Evolutionary conservation across 2,797 vertebrate species (phyloP).

Genomic region (Phalloptychus januarius): DNA sequence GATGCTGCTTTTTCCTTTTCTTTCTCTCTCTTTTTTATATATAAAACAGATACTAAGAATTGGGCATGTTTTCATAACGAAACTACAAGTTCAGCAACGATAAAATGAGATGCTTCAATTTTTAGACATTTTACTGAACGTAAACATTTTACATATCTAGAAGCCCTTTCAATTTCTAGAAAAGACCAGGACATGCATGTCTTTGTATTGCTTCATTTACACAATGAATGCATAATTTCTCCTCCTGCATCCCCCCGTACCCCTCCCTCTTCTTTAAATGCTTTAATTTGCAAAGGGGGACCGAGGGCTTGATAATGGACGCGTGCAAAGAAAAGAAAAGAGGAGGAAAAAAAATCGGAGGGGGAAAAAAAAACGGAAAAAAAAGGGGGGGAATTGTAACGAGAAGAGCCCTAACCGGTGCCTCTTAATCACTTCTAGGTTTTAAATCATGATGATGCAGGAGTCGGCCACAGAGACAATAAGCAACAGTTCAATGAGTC

Average conservation of each 20-base stretch:
- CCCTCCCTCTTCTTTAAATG: conserved; percentile 79
- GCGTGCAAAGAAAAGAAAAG: conserved; percentile 69
- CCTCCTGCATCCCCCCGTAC: conserved; percentile 77
- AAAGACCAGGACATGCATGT: conserved; percentile 75
- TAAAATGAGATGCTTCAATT: conserved; percentile 62
- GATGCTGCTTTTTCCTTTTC: conserved; percentile 73
- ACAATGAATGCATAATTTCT: conserved; percentile 89
- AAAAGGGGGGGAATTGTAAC: conserved; percentile 77
- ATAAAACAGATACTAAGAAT: conserved; percentile 22
- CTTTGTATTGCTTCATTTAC: conserved; percentile 93
- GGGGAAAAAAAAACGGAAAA: conserved; percentile 47
- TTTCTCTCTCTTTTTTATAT: not conserved
- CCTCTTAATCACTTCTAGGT: conserved; percentile 99
- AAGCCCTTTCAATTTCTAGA: conserved; percentile 65
- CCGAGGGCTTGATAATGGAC: conserved; percentile 92
- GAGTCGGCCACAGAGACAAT: conserved; percentile 99
- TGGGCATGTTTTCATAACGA: conserved; percentile 10
- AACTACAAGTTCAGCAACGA: not conserved
- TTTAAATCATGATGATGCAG: conserved; percentile 99
- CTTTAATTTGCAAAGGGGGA: conserved; percentile 98
- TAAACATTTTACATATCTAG: conserved; percentile 75
- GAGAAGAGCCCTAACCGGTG: conserved; percentile 97
- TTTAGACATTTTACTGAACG: conserved; percentile 68
- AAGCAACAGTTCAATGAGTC: conserved; percentile 99
- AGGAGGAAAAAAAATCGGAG: conserved; percentile 37